phyloP scores from a whole-genome alignment of 2,888 invertebrate species.

The Allolobophora icterica region DNA sequence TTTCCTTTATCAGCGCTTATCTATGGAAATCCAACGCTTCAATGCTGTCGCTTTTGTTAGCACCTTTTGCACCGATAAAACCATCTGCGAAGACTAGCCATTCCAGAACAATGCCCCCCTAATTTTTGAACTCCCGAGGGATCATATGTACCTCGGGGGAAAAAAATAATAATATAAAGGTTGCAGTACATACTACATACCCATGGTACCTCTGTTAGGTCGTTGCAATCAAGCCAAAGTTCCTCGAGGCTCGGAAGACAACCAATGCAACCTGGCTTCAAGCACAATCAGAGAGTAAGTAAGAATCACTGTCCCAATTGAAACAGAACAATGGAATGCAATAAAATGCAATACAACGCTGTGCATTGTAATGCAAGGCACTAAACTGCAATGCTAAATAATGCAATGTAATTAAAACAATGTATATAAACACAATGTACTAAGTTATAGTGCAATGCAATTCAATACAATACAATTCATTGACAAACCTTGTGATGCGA shows the following conservation, averaged over 20 bases:
- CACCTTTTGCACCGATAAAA: too few species aligned
- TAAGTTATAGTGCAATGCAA: background rate
- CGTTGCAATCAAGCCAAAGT: constrained; percentile 97
- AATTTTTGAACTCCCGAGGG: too few species aligned
- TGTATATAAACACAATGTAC: background rate
- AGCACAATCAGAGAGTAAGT: constrained; percentile 48
- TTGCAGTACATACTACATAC: constrained; percentile 65
- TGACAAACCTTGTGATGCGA: background rate
- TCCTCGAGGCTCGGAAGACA: constrained; percentile 90
- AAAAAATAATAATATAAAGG: too few species aligned
- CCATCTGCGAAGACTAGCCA: too few species aligned
- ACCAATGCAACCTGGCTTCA: constrained; percentile 89
- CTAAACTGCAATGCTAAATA: background rate
- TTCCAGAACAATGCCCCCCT: too few species aligned
- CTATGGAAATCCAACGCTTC: too few species aligned
- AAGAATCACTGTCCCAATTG: background rate
- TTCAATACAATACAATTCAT: background rate
- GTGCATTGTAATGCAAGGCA: background rate
- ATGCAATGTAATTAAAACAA: background rate
- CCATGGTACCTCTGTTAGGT: constrained; percentile 87
- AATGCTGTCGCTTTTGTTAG: too few species aligned
- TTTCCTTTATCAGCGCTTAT: too few species aligned
- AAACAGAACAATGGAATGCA: constrained; percentile 17
- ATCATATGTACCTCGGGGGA: too few species aligned
- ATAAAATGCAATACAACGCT: background rate